These are phyloP conservation scores for Nomia melanderi DNA, from an alignment of 1,140 invertebrate genomes.

Conservation along the genomic window DNA sequence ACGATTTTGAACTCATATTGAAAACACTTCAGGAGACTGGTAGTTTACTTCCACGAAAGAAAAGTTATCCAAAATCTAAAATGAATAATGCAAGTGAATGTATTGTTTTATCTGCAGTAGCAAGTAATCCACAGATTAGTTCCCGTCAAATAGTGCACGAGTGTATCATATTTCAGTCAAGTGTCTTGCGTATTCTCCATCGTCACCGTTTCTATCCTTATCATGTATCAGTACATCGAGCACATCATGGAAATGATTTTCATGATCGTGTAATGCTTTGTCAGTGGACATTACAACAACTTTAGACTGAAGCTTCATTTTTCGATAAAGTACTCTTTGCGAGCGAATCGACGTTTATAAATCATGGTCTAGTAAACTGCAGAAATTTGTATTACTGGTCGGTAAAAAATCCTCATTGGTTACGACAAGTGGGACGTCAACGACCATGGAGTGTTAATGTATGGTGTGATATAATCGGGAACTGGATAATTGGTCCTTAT, in stretches of 20 bases:
- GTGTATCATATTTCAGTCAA: background rate
- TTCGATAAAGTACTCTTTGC: background rate
- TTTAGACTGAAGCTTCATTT: background rate
- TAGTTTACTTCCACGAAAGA: background rate
- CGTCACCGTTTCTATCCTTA: too few relatives aligned
- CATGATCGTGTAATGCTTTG: constrained; percentile 5
- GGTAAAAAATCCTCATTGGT: background rate
- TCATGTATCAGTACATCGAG: constrained; percentile 11
- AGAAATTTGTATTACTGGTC: constrained; percentile 55
- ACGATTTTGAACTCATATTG: background rate
- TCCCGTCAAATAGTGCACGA: background rate
- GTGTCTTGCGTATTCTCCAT: too few relatives aligned
- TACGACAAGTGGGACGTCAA: constrained; percentile 46
- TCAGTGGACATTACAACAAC: background rate
- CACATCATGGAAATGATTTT: constrained; percentile 12
- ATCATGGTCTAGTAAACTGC: constrained; percentile 41
- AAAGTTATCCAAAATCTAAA: background rate
- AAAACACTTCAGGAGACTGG: background rate
- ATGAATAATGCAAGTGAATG: background rate
- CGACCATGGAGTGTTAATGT: constrained; percentile 44
- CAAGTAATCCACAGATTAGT: constrained; percentile 2
- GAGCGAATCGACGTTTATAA: constrained; percentile 56
- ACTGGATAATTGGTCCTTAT: constrained; percentile 53
- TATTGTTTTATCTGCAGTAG: constrained; percentile 9
- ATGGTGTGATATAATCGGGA: constrained; percentile 48